Conservation (phyloP, 2,113 vertebrate genomes). For the Nanorana parkeri region DNA sequence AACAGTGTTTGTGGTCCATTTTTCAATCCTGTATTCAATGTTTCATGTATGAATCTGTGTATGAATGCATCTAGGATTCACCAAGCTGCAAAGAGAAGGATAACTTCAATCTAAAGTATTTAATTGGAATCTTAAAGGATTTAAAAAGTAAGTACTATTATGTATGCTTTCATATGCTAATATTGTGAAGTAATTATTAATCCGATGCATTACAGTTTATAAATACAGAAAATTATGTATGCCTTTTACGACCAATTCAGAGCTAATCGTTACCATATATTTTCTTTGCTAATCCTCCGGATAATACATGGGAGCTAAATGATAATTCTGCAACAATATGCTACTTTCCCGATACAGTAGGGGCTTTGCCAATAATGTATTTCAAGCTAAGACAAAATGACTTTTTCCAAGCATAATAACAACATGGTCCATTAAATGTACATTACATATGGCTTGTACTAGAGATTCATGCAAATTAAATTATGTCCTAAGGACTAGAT, state of each 20-base stretch:
- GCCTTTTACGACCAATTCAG: constrained; percentile 4
- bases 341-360: constrained; percentile 13
- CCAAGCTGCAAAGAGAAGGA: too few relatives aligned
- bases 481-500: constrained; percentile 45
- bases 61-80: too few relatives aligned
- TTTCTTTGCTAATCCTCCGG: constrained; percentile 6
- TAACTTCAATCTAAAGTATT: too few relatives aligned
- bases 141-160: too few relatives aligned
- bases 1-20: too few relatives aligned
- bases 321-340: constrained; percentile 33
- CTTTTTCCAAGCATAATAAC: constrained; percentile 43
- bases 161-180: background rate
- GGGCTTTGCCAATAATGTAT: constrained; percentile 12
- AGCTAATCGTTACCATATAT: background rate
- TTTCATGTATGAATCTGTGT: too few relatives aligned
- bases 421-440: constrained; percentile 51
- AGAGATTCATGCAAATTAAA: constrained; percentile 46
- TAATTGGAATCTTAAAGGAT: too few relatives aligned
- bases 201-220: background rate
- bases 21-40: too few relatives aligned
- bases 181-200: constrained; percentile 14
- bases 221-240: background rate
- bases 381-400: constrained; percentile 36
- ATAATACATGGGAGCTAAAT: constrained; percentile 9
- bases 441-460: constrained; percentile 48